These are phyloP conservation scores for Gnatocerus cornutus DNA, from an alignment of 2,888 invertebrate genomes.

Conservation along the genomic window DNA sequence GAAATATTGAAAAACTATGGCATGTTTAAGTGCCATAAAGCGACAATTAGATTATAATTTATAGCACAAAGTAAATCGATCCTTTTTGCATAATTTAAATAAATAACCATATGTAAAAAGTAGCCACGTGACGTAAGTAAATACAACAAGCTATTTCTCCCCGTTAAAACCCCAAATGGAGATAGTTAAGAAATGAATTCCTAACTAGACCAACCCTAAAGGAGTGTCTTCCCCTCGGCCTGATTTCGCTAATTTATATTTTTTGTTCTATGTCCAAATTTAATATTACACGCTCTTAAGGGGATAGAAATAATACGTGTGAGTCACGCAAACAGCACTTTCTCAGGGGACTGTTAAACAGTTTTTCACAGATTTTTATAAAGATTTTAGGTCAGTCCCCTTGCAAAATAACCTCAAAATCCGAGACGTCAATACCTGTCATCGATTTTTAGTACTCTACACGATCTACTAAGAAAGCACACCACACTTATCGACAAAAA, in stretches of 20 bases:
- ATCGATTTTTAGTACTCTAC: conserved; percentile 16
- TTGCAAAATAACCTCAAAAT: conserved; percentile 2
- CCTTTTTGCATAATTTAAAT: conserved; percentile 48
- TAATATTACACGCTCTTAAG: conserved; percentile 18
- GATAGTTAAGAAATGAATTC: conserved; percentile 6
- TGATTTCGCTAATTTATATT: conserved; percentile 29
- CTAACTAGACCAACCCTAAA: conserved; percentile 8
- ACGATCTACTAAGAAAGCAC: background rate
- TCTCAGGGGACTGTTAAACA: conserved; percentile 16
- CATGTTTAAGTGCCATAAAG: conserved; percentile 43
- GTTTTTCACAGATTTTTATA: conserved; percentile 12
- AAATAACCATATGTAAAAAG: conserved; percentile 35
- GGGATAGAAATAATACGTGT: conserved; percentile 18
- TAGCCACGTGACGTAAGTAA: conserved; percentile 21
- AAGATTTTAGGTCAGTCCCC: conserved; percentile 20
- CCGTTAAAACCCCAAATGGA: background rate
- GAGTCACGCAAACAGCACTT: conserved; percentile 26
- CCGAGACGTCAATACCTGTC: conserved; percentile 13
- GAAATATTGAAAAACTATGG: conserved; percentile 37
- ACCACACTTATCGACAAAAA: conserved; percentile 1
- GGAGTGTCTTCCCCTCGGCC: conserved; percentile 14
- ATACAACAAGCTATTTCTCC: conserved; percentile 14
- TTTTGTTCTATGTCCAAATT: conserved; percentile 15
- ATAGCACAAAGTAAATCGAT: conserved; percentile 45
- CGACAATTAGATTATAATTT: conserved; percentile 38